phyloP scores from a whole-genome alignment of 2,888 invertebrate genomes.

The Onthophagus sagittarius region DNA sequence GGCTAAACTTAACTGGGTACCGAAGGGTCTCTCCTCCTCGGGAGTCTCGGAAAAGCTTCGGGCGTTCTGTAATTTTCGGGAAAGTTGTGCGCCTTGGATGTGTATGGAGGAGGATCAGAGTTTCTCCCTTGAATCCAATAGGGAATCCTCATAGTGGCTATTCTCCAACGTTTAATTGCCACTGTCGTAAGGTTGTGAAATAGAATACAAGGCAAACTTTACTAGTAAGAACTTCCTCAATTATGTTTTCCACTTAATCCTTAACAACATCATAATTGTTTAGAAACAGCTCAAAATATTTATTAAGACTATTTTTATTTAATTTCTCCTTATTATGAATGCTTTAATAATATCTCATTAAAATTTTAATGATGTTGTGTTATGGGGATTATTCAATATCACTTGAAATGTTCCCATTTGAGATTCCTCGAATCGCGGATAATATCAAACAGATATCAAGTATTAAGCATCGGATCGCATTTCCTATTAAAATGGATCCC shows the following conservation, averaged over 20 bases:
- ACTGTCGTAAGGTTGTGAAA: background rate
- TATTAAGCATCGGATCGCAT: background rate
- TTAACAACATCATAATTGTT: no score
- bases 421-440: no score
- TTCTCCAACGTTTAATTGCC: conserved; percentile 8
- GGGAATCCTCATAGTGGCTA: background rate
- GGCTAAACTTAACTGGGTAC: background rate
- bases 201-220: background rate
- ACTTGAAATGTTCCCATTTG: background rate
- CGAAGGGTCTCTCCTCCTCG: background rate
- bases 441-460: background rate
- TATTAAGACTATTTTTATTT: background rate
- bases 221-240: background rate
- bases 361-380: background rate
- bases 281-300: no score
- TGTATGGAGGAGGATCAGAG: background rate
- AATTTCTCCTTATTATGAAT: background rate
- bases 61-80: conserved; percentile 7
- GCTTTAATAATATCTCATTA: background rate
- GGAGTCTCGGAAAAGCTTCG: background rate
- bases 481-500: background rate
- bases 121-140: background rate
- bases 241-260: background rate
- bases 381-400: background rate
- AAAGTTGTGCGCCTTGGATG: background rate